These are phyloP conservation scores for Scomberomorus guttatus DNA, from an alignment of 2,797 vertebrate species.

Conservation along the genomic window DNA sequence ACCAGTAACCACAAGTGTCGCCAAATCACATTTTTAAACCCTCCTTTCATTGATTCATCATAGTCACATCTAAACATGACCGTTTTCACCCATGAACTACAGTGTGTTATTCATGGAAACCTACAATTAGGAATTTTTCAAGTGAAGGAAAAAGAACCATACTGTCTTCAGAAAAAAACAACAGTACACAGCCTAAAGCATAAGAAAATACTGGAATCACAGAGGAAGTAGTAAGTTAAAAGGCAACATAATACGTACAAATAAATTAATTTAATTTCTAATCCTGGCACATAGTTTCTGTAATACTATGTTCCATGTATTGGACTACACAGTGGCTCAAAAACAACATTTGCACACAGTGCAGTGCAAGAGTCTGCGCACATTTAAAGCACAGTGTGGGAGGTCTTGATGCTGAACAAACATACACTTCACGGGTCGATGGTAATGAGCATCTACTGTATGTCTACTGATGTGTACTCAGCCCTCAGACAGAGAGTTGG, in stretches of 20 bases:
- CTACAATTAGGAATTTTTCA: constrained; percentile 5
- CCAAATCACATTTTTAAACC: background rate
- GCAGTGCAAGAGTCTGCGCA: background rate
- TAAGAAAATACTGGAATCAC: background rate
- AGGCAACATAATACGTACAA: background rate
- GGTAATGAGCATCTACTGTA: constrained; percentile 45
- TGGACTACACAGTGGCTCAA: constrained; percentile 40
- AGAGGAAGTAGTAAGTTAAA: background rate
- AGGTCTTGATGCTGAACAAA: constrained; percentile 58
- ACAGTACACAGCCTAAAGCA: background rate
- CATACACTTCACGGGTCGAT: constrained; percentile 41
- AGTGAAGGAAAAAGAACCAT: background rate
- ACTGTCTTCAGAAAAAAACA: background rate
- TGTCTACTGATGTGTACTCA: constrained; percentile 52
- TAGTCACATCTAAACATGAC: background rate
- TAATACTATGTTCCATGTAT: constrained; percentile 36
- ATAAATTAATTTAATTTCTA: background rate
- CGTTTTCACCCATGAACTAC: background rate
- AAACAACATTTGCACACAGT: constrained; percentile 25
- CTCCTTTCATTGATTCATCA: too few relatives aligned
- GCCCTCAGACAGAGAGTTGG: constrained; percentile 24
- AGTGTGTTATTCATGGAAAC: background rate
- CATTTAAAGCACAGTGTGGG: constrained; percentile 32
- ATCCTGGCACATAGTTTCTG: constrained; percentile 5
- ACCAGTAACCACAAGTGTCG: too few relatives aligned